Conservation (phyloP, 2,113 vertebrate genomes). For the Otus sunia region DNA sequence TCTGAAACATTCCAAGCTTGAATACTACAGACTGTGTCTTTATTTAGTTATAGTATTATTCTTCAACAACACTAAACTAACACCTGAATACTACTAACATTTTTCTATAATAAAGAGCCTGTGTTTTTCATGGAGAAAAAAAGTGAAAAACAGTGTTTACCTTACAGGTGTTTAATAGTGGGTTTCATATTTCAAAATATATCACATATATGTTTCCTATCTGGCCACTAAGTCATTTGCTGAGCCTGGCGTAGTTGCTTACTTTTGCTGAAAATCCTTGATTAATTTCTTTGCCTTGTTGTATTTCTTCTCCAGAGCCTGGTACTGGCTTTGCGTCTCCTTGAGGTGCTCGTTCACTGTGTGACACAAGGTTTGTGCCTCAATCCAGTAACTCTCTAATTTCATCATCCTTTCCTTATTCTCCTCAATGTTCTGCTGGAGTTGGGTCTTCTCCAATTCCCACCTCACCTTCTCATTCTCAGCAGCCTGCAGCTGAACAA, state of each 20-base stretch:
- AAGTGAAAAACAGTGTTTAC: background rate
- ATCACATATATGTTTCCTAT: constrained; percentile 15
- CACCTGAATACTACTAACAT: background rate
- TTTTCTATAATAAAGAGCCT: background rate
- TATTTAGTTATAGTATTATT: background rate
- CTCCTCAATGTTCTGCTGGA: constrained; percentile 96
- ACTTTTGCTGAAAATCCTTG: constrained; percentile 99
- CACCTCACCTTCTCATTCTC: constrained; percentile 96
- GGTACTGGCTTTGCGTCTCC: constrained; percentile 96
- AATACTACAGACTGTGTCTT: background rate
- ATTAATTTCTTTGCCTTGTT: constrained; percentile 99
- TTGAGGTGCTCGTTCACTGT: constrained; percentile 97
- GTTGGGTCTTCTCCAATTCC: constrained; percentile 93
- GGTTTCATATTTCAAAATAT: constrained; percentile 6
- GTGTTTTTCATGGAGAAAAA: background rate
- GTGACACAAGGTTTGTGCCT: constrained; percentile 95
- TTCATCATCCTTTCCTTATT: constrained; percentile 98
- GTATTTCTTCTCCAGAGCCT: constrained; percentile 97
- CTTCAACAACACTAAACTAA: background rate
- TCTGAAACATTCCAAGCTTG: background rate
- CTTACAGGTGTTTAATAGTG: background rate
- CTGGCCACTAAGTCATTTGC: constrained; percentile 8
- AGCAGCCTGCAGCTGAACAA: constrained; percentile 85
- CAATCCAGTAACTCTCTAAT: constrained; percentile 97
- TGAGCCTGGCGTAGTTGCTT: constrained; percentile 60